Evolutionary conservation across 1,140 invertebrate species (phyloP).

Genomic region (Drosophila melanica): DNA sequence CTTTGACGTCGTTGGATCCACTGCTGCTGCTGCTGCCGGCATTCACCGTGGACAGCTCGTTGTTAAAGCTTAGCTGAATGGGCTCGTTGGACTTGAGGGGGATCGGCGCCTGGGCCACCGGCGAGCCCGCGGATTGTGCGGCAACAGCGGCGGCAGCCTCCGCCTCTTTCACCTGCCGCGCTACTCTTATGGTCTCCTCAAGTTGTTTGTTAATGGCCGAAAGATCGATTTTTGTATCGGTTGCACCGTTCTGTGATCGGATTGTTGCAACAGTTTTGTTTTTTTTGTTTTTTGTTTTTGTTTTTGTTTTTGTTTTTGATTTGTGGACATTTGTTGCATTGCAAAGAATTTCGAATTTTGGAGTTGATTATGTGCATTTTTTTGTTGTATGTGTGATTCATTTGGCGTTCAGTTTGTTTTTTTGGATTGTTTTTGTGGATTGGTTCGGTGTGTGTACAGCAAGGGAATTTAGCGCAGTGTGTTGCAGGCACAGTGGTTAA

Average conservation of each 20-base stretch:
- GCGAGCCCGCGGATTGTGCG: slow-evolving; percentile 51
- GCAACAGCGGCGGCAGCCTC: slow-evolving; percentile 70
- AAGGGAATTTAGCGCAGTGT: slow-evolving; percentile 54
- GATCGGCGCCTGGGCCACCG: slow-evolving; percentile 58
- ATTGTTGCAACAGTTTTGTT: background rate
- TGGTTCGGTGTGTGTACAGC: slow-evolving; percentile 28
- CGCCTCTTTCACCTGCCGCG: slow-evolving; percentile 80
- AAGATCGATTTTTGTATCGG: slow-evolving; percentile 81
- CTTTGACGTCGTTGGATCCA: slow-evolving; percentile 52
- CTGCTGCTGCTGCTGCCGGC: slow-evolving; percentile 14
- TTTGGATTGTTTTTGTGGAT: slow-evolving; percentile 10
- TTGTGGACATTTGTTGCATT: slow-evolving; percentile 55
- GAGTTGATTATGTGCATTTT: slow-evolving; percentile 60
- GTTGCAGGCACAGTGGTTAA: slow-evolving; percentile 24
- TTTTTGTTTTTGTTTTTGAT: too few relatives aligned
- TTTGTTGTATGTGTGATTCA: slow-evolving; percentile 9
- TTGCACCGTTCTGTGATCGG: slow-evolving; percentile 71
- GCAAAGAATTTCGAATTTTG: slow-evolving; percentile 68
- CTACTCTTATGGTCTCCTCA: slow-evolving; percentile 83
- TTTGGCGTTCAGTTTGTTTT: slow-evolving; percentile 8
- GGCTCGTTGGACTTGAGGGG: slow-evolving; percentile 76
- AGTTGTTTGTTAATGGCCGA: slow-evolving; percentile 83
- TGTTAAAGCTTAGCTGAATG: slow-evolving; percentile 83
- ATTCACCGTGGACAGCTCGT: slow-evolving; percentile 77
- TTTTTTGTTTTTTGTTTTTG: background rate